phyloP scores from a whole-genome alignment of 92 coral and sea anemone genomes.

The Zoanthus sociatus region DNA sequence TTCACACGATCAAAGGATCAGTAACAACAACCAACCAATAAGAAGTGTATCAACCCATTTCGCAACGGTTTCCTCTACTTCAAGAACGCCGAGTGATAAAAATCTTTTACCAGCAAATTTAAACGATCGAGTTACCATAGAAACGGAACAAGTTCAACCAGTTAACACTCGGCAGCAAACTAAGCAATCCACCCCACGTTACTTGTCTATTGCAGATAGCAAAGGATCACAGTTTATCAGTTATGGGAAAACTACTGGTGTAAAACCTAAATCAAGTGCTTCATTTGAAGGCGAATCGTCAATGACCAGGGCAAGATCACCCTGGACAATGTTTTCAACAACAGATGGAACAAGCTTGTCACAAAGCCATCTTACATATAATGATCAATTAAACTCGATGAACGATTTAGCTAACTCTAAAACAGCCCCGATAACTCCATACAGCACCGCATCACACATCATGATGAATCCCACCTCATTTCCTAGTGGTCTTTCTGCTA shows the following conservation, averaged over 20 bases:
- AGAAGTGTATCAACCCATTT: neutral
- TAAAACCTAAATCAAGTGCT: neutral
- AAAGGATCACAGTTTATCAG: neutral
- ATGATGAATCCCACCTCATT: neutral
- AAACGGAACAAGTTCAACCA: neutral
- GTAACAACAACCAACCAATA: neutral
- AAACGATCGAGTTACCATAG: neutral
- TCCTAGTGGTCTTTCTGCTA: neutral
- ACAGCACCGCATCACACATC: neutral
- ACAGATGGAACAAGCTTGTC: neutral
- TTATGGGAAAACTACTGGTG: neutral
- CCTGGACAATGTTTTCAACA: neutral
- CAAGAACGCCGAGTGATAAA: neutral
- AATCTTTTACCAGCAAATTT: neutral
- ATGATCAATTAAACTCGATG: neutral
- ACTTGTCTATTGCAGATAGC: neutral
- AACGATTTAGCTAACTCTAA: neutral
- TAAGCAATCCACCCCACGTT: neutral
- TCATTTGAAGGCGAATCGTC: neutral
- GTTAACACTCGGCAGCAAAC: neutral
- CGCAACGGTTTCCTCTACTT: neutral
- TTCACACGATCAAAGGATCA: neutral
- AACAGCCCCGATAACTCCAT: neutral
- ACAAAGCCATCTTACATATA: neutral
- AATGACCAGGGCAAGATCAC: neutral